Evolutionary conservation across 2,888 invertebrate species (phyloP).

Genomic region (Nephrotoma guestfalica): DNA sequence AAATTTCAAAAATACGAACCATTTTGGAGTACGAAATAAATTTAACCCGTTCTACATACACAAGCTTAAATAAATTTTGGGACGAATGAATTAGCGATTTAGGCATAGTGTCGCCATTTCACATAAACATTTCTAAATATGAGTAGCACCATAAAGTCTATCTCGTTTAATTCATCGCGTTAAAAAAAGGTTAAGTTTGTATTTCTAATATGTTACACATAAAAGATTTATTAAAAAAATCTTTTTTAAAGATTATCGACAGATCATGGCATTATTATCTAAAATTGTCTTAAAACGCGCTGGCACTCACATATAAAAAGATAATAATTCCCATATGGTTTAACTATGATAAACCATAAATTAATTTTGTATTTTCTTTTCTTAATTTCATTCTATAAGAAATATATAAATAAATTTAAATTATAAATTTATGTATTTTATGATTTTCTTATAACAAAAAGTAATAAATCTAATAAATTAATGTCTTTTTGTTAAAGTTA

Average conservation of each 20-base stretch:
- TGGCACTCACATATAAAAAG: neutral
- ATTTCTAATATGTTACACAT: neutral
- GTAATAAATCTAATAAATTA: neutral
- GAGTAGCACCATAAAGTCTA: neutral
- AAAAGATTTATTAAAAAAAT: neutral
- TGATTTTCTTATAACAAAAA: neutral
- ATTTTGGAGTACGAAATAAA: neutral
- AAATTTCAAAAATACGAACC: neutral
- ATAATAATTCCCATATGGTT: neutral
- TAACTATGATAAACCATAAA: neutral
- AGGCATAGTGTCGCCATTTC: neutral
- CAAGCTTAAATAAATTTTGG: neutral
- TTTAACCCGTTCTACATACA: neutral
- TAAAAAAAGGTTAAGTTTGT: neutral
- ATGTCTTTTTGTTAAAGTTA: neutral
- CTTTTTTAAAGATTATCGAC: neutral
- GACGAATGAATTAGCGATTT: neutral
- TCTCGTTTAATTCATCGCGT: neutral
- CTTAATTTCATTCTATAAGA: neutral
- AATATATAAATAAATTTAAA: neutral
- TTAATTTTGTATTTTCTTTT: neutral
- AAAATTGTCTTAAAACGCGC: neutral
- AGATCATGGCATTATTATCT: neutral
- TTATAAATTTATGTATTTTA: neutral
- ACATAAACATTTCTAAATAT: neutral